These are phyloP conservation scores for Drosophila mimetica DNA, from an alignment of 2,888 invertebrate genomes.

Conservation along the genomic window DNA sequence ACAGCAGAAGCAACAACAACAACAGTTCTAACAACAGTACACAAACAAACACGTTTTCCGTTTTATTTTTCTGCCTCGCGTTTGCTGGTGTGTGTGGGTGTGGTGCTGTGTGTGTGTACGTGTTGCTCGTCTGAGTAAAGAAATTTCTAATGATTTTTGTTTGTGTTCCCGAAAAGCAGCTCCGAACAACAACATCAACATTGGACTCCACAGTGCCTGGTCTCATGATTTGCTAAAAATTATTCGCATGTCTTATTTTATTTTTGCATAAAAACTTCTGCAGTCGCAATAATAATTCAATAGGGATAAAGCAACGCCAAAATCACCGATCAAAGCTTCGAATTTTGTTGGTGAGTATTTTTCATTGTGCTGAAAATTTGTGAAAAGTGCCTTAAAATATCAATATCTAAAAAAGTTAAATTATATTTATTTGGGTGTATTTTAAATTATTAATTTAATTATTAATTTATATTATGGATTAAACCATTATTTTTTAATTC, in stretches of 20 bases:
- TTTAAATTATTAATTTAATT: too few species aligned
- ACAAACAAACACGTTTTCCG: slow-evolving; percentile 44
- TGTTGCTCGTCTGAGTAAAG: slow-evolving; percentile 40
- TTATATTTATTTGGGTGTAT: too few species aligned
- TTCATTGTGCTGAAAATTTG: too few species aligned
- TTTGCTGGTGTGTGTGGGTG: slow-evolving; percentile 32
- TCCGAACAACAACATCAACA: slow-evolving; percentile 36
- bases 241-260: slow-evolving; percentile 1
- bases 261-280: slow-evolving; percentile 4
- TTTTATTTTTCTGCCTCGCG: slow-evolving; percentile 51
- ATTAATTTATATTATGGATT: too few species aligned
- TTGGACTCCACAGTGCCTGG: slow-evolving; percentile 19
- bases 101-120: slow-evolving; percentile 37
- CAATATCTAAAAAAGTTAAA: too few species aligned
- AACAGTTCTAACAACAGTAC: slow-evolving; percentile 65
- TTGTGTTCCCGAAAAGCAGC: slow-evolving; percentile 33
- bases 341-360: slow-evolving; percentile 27
- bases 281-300: neutral
- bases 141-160: slow-evolving; percentile 46
- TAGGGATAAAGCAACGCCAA: neutral
- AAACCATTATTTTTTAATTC: too few species aligned
- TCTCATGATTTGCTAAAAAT: slow-evolving; percentile 9
- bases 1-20: slow-evolving; percentile 39
- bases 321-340: neutral
- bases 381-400: too few species aligned